These are phyloP conservation scores for Abscondita cerata DNA, from an alignment of 2,888 invertebrate genomes.

Conservation along the genomic window DNA sequence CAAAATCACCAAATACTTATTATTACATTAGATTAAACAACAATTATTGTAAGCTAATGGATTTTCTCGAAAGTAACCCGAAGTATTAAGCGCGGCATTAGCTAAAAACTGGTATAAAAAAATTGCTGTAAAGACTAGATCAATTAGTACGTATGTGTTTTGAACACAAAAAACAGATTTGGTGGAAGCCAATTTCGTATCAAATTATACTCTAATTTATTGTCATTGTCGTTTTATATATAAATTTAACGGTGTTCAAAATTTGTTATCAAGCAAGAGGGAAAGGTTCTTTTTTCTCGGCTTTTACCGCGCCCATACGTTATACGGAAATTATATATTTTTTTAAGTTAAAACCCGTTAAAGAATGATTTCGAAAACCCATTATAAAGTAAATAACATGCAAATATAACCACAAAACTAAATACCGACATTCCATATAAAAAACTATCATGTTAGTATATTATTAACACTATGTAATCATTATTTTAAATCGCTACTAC, in stretches of 20 bases:
- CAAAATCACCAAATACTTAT: constrained; percentile 43
- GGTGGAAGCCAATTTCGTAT: constrained; percentile 9
- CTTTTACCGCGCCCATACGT: constrained; percentile 15
- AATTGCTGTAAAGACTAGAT: constrained; percentile 6
- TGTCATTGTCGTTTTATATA: constrained; percentile 4
- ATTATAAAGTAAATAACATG: constrained; percentile 26
- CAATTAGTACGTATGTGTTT: not conserved
- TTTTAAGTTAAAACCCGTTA: no score
- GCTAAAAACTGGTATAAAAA: not conserved
- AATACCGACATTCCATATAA: constrained; percentile 51
- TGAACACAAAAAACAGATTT: not conserved
- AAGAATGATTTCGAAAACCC: constrained; percentile 16
- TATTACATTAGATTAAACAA: constrained; percentile 40
- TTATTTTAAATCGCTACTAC: constrained; percentile 46
- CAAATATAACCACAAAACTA: constrained; percentile 28
- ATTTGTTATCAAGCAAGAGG: not conserved
- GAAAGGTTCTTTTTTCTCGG: not conserved
- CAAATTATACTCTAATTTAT: constrained; percentile 6
- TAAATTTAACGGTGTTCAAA: no score
- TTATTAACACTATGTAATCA: constrained; percentile 46
- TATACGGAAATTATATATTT: not conserved
- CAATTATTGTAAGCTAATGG: constrained; percentile 35
- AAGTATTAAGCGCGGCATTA: not conserved
- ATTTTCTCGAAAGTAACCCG: constrained; percentile 24
- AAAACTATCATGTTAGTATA: constrained; percentile 51